Conservation (phyloP, 2,113 vertebrate genomes). For the Jaculus jaculus region DNA sequence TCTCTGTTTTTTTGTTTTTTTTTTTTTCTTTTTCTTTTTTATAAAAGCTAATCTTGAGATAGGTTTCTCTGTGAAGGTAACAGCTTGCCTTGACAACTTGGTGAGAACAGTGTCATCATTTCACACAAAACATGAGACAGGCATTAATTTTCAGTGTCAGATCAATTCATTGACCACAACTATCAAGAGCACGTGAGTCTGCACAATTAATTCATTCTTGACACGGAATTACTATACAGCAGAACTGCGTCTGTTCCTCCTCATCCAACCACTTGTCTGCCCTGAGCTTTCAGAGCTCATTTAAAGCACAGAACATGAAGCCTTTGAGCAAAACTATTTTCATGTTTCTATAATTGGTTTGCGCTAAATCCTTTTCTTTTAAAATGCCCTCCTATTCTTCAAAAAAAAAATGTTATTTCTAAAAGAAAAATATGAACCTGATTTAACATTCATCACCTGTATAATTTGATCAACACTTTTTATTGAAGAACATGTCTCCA, state of each 20-base stretch:
- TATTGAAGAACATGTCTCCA: background rate
- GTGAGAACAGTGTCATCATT: conserved; percentile 65
- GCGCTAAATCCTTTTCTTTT: conserved; percentile 43
- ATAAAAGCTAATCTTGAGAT: conserved; percentile 48
- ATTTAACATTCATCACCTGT: background rate
- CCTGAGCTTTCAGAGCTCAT: conserved; percentile 52
- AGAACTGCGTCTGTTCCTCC: conserved; percentile 49
- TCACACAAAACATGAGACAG: conserved; percentile 72
- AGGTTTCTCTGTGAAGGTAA: conserved; percentile 65
- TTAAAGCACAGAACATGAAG: conserved; percentile 8
- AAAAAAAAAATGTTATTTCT: background rate
- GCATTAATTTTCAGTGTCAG: conserved; percentile 78
- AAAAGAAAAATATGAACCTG: background rate
- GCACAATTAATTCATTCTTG: conserved; percentile 75
- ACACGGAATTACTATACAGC: conserved; percentile 69
- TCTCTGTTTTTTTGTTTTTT: background rate
- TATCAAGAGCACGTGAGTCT: conserved; percentile 60
- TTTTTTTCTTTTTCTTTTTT: too few relatives aligned
- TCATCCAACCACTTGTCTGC: conserved; percentile 19
- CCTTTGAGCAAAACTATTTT: conserved; percentile 34
- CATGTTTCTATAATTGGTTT: background rate
- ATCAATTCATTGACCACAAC: conserved; percentile 76
- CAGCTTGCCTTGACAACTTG: conserved; percentile 65
- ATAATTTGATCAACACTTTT: background rate
- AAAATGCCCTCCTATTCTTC: background rate